Base-by-base conservation (phyloP, 2,797 vertebrate genomes). In the Acomys russatus region DNA sequence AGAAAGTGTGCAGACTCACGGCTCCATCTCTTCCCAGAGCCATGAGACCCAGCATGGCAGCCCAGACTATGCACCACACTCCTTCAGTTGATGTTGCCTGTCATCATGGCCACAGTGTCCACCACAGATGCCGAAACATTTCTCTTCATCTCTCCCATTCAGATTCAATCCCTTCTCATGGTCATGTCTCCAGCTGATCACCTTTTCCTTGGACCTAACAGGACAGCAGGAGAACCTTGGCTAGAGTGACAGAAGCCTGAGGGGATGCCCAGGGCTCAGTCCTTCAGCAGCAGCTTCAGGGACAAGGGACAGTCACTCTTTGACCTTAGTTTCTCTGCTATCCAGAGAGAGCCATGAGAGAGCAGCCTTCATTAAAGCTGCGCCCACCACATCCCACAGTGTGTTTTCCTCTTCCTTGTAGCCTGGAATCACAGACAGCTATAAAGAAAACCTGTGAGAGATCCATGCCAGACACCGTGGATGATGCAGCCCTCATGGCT, bases 341-440 rank as follows among this genome's bases (percentile, higher is more conserved):
- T 9, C 59, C 35, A 0, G 33, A 35, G 51, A 71, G 51, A 70
- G 7, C 8, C 11, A 0, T 33, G 0, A 0, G 15, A 77, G 23
- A 10, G 3, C 12, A 1, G 25, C 68, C 70, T 54, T 18, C 64
- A 82, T 0, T 28, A n/a, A 18, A 30, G 8, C 73, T 80, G 85
- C 18, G 15, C 2, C 1, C 28, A 1, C 0, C 59, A 51, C 6
- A 49, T 56, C 18, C 35, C 1, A 22, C 12, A 1, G 2, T 76
- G 18, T 88, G 28, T 23, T 63, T 35, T 77, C 88, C 71, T 85
- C 68, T 35, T 38, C 8, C 9, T 6, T 28, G 35, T 20, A n/a
- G 71, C 18, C 5, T 12, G 3, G 49, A 49, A 1, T 38, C 56
- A 3, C 0, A 12, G 2, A 0, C 3, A 76, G 51, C 66, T 14